Base-by-base conservation (phyloP, 2,113 vertebrate genomes). In the Channa argus region DNA sequence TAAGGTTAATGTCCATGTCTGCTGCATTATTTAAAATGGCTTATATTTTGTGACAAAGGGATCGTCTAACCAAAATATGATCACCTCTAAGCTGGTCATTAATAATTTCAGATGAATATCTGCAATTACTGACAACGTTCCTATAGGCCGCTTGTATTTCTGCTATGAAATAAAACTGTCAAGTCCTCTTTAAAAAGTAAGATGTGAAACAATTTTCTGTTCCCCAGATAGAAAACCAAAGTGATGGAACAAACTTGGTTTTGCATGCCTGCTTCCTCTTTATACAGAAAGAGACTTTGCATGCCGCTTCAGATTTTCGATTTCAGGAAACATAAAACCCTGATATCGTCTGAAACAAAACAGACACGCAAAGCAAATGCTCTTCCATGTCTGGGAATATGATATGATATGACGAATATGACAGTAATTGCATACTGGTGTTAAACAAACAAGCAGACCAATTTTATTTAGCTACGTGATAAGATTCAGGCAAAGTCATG, bases 391-490 rank as follows among this genome's bases (percentile, higher is more conserved):
- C 46, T 62, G 24, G 54, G 51, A 85, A 53, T 59, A 72, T 45
- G 63, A 44, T 73, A 67, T 10, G 68, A 24, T 24, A 24, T 24
- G 24, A 24, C 24, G 24, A 24, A 24, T 24, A 24, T 24, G 24
- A 24, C 24, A 24, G 24, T 80, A 80, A 86, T 89, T 85, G 74
- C 76, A 71, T 79, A 81, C 74, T 63, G 63, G 53, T 73, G 71
- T 80, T 63, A 78, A 90, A 88, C 71, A 88, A 92, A 88, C 82
- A 88, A 71, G 6, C 39, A 24, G 67, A 82, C 77, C 50, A 55
- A 70, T 84, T 70, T 56, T 51, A 53, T 33, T 77, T 43, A 9
- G 60, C 49, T 5, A 15, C 37, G 63, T n/a, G 80, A 85, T 88
- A 79, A 83, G 83, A 85, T 37, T 37, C 13, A 1, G 47, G 54